These are phyloP conservation scores for Aphaenogaster rudis DNA, from an alignment of 1,140 invertebrate species.

Conservation along the genomic window DNA sequence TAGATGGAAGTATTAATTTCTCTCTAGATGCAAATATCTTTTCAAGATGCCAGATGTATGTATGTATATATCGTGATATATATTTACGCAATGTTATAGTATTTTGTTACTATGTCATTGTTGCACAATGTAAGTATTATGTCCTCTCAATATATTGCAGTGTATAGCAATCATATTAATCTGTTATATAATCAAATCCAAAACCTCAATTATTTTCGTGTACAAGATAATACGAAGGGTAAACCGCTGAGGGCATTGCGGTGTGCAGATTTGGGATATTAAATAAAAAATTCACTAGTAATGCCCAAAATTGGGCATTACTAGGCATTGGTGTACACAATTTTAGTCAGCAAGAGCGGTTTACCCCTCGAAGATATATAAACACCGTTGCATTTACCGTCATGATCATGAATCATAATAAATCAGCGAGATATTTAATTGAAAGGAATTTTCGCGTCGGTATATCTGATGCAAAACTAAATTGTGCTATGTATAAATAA, in stretches of 20 bases:
- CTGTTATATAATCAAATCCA: slow-evolving; percentile 2
- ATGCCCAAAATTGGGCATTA: too few relatives aligned
- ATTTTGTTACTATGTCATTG: slow-evolving; percentile 6
- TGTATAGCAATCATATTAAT: background rate
- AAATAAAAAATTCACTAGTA: too few relatives aligned
- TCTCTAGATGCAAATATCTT: slow-evolving; percentile 10
- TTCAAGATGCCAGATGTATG: background rate
- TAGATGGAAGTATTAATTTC: slow-evolving; percentile 9
- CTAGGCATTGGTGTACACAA: too few relatives aligned
- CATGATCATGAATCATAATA: background rate
- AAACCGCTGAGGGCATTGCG: too few relatives aligned
- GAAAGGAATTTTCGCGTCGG: background rate
- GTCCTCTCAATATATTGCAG: background rate
- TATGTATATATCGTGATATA: slow-evolving; percentile 14
- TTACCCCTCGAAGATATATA: background rate
- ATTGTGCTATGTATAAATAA: background rate
- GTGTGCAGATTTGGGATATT: too few relatives aligned
- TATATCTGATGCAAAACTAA: background rate
- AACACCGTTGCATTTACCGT: background rate
- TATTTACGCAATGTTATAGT: slow-evolving; percentile 9
- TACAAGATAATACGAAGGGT: background rate
- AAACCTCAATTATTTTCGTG: background rate
- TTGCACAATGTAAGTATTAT: slow-evolving; percentile 28
- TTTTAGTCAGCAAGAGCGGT: too few relatives aligned
- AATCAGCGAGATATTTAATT: background rate